Conservation (phyloP, 2,113 vertebrate species). For the Rhinoptilus africanus region DNA sequence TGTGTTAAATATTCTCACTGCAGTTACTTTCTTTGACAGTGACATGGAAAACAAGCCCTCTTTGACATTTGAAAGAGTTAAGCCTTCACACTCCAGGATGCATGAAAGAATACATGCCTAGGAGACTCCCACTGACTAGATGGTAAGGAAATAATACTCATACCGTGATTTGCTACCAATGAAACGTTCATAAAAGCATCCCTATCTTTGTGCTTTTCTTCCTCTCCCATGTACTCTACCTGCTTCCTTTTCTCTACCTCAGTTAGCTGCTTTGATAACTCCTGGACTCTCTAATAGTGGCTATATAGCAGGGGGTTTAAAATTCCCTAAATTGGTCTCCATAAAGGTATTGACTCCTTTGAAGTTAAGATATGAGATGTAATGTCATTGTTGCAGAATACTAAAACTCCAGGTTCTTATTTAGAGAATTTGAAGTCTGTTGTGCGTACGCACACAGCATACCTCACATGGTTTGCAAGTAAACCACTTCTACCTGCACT, state of each 20-base stretch:
- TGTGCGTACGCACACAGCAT: background rate
- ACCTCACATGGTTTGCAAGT: background rate
- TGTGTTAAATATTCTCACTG: background rate
- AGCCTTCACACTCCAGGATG: background rate
- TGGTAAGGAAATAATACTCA: background rate
- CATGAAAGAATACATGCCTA: background rate
- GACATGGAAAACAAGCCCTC: background rate
- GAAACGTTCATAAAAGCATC: background rate
- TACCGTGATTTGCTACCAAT: background rate
- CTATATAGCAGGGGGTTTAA: background rate
- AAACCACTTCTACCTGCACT: background rate
- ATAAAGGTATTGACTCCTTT: background rate
- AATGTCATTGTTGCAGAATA: background rate
- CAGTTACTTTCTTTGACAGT: background rate
- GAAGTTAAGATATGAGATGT: background rate
- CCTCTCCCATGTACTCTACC: background rate
- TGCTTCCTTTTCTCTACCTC: background rate
- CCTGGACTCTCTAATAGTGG: background rate
- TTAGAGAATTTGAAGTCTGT: background rate
- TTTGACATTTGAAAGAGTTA: background rate
- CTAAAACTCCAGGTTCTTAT: background rate
- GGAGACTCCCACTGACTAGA: background rate
- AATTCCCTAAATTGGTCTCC: background rate
- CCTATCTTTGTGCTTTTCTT: background rate
- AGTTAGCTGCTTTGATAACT: background rate